These are phyloP conservation scores for Chymomyza caudatula DNA, from an alignment of 2,888 invertebrate genomes.

Conservation along the genomic window DNA sequence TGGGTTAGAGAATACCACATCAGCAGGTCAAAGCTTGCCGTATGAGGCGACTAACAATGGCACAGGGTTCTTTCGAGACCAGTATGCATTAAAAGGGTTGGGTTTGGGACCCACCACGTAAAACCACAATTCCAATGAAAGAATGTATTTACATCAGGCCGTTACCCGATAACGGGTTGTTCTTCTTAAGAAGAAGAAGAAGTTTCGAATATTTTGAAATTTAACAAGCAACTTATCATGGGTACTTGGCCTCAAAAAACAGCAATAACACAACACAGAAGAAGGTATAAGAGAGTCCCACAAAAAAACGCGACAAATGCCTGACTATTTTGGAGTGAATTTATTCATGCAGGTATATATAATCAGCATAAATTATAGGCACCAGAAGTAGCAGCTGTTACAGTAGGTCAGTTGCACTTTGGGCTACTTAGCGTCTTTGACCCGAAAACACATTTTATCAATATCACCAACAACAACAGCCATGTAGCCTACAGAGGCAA, in stretches of 20 bases:
- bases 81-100: too few relatives aligned
- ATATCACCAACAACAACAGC: slow-evolving; percentile 28
- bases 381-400: slow-evolving; percentile 1
- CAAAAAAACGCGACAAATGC: slow-evolving; percentile 2
- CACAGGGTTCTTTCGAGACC: too few relatives aligned
- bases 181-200: too few relatives aligned
- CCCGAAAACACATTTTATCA: slow-evolving; percentile 74
- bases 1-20: too few relatives aligned
- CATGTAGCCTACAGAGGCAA: background rate
- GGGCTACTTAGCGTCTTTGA: slow-evolving; percentile 58
- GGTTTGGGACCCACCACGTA: too few relatives aligned
- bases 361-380: slow-evolving; percentile 73
- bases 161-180: too few relatives aligned
- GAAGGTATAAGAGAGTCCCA: background rate
- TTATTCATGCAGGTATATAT: slow-evolving; percentile 55
- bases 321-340: background rate
- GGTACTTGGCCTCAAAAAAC: background rate
- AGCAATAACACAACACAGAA: background rate
- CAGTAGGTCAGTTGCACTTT: background rate
- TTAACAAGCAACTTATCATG: too few relatives aligned
- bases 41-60: too few relatives aligned
- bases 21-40: too few relatives aligned
- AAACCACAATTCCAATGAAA: too few relatives aligned
- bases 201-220: too few relatives aligned
- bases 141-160: too few relatives aligned